Conservation (phyloP, 2,888 invertebrate species). For the Erebia epiphron region DNA sequence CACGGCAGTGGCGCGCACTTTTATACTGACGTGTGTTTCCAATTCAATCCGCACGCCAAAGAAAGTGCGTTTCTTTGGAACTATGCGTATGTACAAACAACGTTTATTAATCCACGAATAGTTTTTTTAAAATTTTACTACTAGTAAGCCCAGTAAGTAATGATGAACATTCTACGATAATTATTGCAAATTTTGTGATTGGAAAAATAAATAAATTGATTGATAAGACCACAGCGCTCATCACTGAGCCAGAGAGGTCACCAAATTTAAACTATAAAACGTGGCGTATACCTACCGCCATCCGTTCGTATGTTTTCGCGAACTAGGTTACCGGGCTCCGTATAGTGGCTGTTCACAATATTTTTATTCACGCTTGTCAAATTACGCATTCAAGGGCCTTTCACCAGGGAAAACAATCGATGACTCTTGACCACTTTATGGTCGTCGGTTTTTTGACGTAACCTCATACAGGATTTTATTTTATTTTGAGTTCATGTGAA, state of each 20-base stretch:
- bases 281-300: not conserved
- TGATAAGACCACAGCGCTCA: too few species aligned
- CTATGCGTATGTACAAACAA: not conserved
- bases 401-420: conserved; percentile 3
- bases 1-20: not conserved
- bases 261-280: not conserved
- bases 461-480: too few species aligned
- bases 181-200: too few species aligned
- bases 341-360: conserved; percentile 45
- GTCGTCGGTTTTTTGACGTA: not conserved
- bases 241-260: too few species aligned
- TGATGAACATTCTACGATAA: too few species aligned
- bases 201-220: too few species aligned
- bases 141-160: too few species aligned
- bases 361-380: conserved; percentile 54
- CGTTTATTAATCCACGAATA: too few species aligned
- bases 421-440: not conserved
- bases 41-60: not conserved
- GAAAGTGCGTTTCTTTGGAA: not conserved
- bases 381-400: conserved; percentile 41
- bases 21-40: conserved; percentile 4
- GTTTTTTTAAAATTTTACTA: too few species aligned
- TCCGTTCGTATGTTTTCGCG: conserved; percentile 42
- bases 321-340: conserved; percentile 47
- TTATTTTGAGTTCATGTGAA: too few species aligned